Percentiles rank a stretch among this genome's conserved stretches.
Conservation (phyloP, 2,888 invertebrate genomes). For the Eupsilia transversa region DNA sequence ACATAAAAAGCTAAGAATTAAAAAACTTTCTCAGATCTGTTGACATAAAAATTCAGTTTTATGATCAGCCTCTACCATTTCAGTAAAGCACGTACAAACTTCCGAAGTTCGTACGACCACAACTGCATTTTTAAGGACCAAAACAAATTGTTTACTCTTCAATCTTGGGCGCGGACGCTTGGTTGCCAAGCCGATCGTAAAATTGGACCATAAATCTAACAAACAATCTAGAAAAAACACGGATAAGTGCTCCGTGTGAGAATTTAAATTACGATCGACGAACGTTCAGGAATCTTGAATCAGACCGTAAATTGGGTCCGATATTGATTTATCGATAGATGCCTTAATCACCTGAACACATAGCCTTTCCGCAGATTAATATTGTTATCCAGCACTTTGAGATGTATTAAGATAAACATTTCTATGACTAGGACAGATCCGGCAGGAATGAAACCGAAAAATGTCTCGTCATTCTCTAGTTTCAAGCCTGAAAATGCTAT, state of each 20-base stretch:
- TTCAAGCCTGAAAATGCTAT: neutral
- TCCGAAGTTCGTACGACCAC: constrained; percentile 54
- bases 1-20: constrained; percentile 79
- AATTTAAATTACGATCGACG: constrained; percentile 55
- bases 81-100: constrained; percentile 55
- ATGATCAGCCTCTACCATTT: constrained; percentile 70
- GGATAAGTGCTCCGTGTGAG: constrained; percentile 55
- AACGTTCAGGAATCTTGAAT: constrained; percentile 43
- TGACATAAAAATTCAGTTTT: constrained; percentile 83
- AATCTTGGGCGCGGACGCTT: constrained; percentile 56
- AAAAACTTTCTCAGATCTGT: constrained; percentile 81
- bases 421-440: neutral
- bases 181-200: constrained; percentile 64
- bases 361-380: constrained; percentile 10
- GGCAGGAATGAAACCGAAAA: neutral
- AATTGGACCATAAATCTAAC: constrained; percentile 66
- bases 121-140: constrained; percentile 74
- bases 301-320: constrained; percentile 42
- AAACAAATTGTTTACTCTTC: constrained; percentile 72
- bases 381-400: neutral
- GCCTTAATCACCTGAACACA: constrained; percentile 21
- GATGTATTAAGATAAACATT: neutral
- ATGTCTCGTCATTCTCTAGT: too few species aligned
- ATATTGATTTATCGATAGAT: constrained; percentile 42
- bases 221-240: constrained; percentile 63